These are phyloP conservation scores for Aviceda subcristata DNA, from an alignment of 2,113 vertebrate species.

Conservation along the genomic window DNA sequence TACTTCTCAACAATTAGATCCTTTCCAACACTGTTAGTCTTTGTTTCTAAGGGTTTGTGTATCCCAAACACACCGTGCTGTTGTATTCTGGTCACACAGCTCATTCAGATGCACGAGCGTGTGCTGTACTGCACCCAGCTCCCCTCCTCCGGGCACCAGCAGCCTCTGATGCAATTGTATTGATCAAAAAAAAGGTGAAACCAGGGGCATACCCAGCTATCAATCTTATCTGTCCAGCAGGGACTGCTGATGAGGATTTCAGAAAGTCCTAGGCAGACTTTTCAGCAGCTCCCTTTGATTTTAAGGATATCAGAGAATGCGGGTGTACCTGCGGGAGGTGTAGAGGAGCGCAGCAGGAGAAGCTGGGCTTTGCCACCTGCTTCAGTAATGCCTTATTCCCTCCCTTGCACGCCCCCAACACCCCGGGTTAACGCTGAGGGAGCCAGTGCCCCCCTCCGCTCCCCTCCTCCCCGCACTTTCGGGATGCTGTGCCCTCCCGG, in stretches of 20 bases:
- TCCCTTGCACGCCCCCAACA: not conserved
- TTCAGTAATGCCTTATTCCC: not conserved
- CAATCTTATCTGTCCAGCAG: not conserved
- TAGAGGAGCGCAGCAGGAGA: not conserved
- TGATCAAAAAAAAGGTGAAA: not conserved
- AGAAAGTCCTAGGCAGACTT: not conserved
- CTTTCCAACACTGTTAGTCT: not conserved
- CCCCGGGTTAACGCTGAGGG: not conserved
- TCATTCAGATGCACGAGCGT: fast-evolving
- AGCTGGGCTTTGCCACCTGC: not conserved
- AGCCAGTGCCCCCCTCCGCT: not conserved
- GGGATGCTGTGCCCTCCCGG: not conserved
- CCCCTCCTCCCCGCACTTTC: not conserved
- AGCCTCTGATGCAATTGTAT: not conserved
- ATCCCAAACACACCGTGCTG: not conserved
- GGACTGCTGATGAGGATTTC: not conserved
- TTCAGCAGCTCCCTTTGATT: not conserved
- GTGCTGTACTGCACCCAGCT: not conserved
- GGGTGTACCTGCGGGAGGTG: not conserved
- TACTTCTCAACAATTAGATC: not conserved
- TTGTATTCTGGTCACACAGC: not conserved
- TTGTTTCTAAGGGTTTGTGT: not conserved
- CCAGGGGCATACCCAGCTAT: not conserved
- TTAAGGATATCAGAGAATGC: not conserved
- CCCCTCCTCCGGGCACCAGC: not conserved